phyloP scores from a whole-genome alignment of 2,797 vertebrate genomes.

The Artibeus lituratus region DNA sequence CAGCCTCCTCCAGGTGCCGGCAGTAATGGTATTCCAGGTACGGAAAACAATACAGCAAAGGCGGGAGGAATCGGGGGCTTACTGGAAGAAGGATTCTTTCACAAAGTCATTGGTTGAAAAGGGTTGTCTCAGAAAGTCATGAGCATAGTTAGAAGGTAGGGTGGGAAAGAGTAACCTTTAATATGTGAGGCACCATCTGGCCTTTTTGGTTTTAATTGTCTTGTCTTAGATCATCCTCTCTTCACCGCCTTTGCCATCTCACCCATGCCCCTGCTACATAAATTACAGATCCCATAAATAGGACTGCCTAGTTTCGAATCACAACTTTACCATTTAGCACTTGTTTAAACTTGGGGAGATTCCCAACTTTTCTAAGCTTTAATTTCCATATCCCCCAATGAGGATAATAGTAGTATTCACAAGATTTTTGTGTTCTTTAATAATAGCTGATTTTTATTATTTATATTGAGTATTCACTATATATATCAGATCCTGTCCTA shows the following conservation, averaged over 20 bases:
- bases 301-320: background rate
- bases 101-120: background rate
- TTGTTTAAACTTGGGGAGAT: background rate
- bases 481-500: background rate
- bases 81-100: background rate
- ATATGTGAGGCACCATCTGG: background rate
- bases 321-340: background rate
- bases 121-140: background rate
- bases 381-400: background rate
- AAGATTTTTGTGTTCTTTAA: background rate
- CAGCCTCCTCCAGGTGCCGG: background rate
- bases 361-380: background rate
- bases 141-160: background rate
- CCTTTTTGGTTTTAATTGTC: background rate
- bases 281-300: background rate
- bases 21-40: background rate
- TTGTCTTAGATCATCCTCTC: background rate
- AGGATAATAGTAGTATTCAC: background rate
- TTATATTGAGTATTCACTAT: background rate
- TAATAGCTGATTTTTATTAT: background rate
- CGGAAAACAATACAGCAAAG: background rate
- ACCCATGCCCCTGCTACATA: background rate
- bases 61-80: background rate
- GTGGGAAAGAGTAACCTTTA: background rate
- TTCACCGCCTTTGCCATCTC: background rate